These are phyloP conservation scores for Castor canadensis DNA, from an alignment of 2,113 vertebrate genomes.

Conservation along the genomic window DNA sequence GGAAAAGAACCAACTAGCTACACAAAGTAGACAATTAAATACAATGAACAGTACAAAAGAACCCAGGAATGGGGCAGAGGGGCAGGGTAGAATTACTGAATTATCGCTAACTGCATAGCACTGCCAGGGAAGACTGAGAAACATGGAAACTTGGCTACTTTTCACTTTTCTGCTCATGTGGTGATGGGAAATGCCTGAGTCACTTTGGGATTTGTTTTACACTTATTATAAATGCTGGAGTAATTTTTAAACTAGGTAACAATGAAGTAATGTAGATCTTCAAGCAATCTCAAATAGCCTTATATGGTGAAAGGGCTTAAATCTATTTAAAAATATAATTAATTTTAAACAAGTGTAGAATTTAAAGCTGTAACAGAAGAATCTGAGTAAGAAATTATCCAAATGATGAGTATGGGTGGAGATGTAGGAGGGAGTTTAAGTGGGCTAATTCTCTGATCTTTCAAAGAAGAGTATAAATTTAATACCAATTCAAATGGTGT, in stretches of 20 bases:
- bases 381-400: constrained; percentile 16
- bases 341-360: not conserved
- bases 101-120: rapidly evolving
- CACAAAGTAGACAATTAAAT: not conserved
- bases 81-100: not conserved
- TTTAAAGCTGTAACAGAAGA: not conserved
- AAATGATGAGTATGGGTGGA: not conserved
- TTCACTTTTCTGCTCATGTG: not conserved
- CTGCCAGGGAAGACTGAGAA: not conserved
- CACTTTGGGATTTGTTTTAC: not conserved
- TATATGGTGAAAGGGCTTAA: not conserved
- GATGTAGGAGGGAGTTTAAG: constrained; percentile 12
- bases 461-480: not conserved
- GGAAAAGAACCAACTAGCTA: not conserved
- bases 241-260: not conserved
- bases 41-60: not conserved
- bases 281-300: not conserved
- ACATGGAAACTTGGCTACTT: not conserved
- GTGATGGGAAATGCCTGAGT: not conserved
- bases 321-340: constrained; percentile 11
- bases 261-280: not conserved
- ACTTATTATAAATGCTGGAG: not conserved
- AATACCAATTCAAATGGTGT: not conserved
- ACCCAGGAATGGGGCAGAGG: not conserved
- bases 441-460: constrained; percentile 21